phyloP scores from a whole-genome alignment of 2,797 vertebrate genomes.

The Graptemys geographica region DNA sequence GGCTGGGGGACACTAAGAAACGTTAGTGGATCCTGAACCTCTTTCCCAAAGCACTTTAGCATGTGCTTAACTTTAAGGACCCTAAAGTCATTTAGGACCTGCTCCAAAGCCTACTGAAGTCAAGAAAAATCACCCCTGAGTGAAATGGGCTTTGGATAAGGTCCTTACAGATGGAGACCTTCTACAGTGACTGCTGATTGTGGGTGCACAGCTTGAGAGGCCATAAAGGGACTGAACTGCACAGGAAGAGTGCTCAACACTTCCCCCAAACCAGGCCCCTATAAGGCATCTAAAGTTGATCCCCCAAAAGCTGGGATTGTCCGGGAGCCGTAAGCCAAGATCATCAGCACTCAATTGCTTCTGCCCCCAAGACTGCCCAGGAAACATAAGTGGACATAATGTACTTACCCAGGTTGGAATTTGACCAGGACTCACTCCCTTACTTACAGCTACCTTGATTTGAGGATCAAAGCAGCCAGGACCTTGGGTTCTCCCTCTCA shows the following conservation, averaged over 20 bases:
- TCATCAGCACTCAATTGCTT: neutral
- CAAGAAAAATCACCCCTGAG: neutral
- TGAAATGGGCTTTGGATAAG: neutral
- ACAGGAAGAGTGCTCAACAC: neutral
- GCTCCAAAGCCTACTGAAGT: neutral
- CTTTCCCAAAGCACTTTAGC: neutral
- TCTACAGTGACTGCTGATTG: neutral
- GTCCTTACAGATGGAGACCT: fast-evolving
- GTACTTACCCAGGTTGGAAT: neutral
- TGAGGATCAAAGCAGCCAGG: neutral
- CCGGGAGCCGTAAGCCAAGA: neutral
- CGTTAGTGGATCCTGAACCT: fast-evolving
- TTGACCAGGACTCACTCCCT: neutral
- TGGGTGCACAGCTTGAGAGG: neutral
- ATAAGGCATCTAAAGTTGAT: neutral
- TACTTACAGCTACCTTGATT: neutral
- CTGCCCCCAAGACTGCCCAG: neutral
- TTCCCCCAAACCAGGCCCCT: neutral
- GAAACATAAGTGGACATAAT: neutral
- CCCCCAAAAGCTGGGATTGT: neutral
- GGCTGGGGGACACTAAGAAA: neutral
- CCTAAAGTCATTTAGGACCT: neutral
- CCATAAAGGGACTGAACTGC: neutral
- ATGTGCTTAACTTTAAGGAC: fast-evolving
- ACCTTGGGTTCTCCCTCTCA: fast-evolving